These are phyloP conservation scores for Vultur gryphus DNA, from an alignment of 2,797 vertebrate genomes.

Conservation along the genomic window DNA sequence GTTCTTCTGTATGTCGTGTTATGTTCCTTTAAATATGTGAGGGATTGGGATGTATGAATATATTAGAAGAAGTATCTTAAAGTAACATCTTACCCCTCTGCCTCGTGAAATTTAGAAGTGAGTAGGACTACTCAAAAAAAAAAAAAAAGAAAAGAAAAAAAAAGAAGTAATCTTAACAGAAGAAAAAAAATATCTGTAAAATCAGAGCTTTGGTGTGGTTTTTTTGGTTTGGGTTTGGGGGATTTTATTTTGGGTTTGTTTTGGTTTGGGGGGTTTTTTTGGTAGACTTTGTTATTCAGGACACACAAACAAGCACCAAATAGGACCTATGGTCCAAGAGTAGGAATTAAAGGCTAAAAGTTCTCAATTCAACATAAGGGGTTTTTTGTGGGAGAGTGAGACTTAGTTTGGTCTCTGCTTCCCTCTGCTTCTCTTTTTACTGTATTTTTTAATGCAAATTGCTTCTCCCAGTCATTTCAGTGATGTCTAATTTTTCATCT, in stretches of 20 bases:
- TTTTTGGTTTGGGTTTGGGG: not conserved
- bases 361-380: not conserved
- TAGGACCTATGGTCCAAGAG: not conserved
- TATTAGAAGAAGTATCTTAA: not conserved
- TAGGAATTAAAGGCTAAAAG: not conserved
- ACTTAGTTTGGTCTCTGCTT: not conserved
- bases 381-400: too few species aligned
- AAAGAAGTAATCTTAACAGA: not conserved
- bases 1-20: not conserved
- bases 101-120: not conserved
- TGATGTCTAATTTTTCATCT: slow-evolving; percentile 13
- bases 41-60: not conserved
- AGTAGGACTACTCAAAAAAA: not conserved
- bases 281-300: not conserved
- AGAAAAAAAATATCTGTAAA: not conserved
- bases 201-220: not conserved
- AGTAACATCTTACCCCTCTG: not conserved
- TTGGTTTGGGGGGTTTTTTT: not conserved
- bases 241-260: not conserved
- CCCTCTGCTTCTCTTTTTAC: not conserved
- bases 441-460: not conserved
- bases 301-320: not conserved
- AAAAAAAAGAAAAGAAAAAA: not conserved
- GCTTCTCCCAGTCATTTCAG: not conserved
- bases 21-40: not conserved